Base-by-base conservation (phyloP, 2,888 invertebrate genomes). In the Synergus laeviventris region DNA sequence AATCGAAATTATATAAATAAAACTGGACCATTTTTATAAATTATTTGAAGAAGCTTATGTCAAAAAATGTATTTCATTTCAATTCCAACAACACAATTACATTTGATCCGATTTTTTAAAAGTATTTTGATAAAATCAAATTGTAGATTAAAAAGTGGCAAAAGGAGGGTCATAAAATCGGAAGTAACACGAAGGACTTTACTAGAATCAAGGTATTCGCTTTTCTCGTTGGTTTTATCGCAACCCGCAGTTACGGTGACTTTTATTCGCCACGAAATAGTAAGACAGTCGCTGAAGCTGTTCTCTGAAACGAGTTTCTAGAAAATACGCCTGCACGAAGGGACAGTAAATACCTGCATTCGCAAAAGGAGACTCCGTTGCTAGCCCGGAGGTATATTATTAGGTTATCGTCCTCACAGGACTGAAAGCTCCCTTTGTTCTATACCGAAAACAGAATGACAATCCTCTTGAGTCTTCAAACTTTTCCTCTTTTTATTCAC, bases 391-490 rank as follows among this genome's bases (percentile, higher is more conserved):
- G 75, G 79, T 78, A 76, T 77, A 78, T 77, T 77, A 81, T 79
- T 77, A 76, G 75, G 79, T 81, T 78, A 78, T 78, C 79, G 73
- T 75, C 59, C 31, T 42, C 62, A 75, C 75, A 78, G 74, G 54
- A 78, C 60, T 73, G 54, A 74, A 78, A 80, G 76, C 75, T 75
- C 49, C 76, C 79, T 81, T 81, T 81, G 81, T 80, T 80, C 79
- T 16, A 39, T 77, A 31, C 74, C 76, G 45, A 76, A 62, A 66
- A 76, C 73, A 74, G 56, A 77, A 78, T 66, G 79, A 66, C 79
- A 79, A 81, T 80, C 77, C 75, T 78, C 76, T 61, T 60, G 74
- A 75, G 75, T 42, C 45, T n/a, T 62, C 38, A 18, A 61, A 45
- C 24, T 66, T 45, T 66, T 45, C 14, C 16, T 9, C 16, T 9